A percentile compares a stretch with the other conserved stretches of the same genome.
Evolutionary conservation across 1,140 invertebrate genomes (phyloP).

Genomic region (Drosophila suzukii): DNA sequence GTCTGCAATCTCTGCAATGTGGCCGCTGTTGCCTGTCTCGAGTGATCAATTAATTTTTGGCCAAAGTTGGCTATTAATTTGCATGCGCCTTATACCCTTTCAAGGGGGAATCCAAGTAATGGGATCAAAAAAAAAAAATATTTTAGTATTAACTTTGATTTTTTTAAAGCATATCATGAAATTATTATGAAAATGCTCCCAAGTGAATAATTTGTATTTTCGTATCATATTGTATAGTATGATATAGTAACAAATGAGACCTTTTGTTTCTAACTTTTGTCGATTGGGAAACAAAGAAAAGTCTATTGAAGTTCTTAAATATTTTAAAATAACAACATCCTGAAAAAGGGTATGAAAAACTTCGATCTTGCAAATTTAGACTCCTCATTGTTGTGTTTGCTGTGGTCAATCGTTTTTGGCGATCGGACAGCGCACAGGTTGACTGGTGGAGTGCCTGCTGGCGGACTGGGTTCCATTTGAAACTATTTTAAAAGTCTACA

Average conservation of each 20-base stretch:
- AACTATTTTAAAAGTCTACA: constrained; percentile 79
- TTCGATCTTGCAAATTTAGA: neutral
- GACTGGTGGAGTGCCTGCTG: constrained; percentile 37
- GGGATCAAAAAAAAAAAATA: too few species aligned
- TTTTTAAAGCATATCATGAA: too few species aligned
- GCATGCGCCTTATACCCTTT: constrained; percentile 59
- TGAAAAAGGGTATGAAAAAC: constrained; percentile 9
- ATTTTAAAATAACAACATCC: neutral
- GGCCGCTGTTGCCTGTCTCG: constrained; percentile 49
- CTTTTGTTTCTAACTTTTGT: too few species aligned
- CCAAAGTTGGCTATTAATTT: constrained; percentile 76
- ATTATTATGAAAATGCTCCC: too few species aligned
- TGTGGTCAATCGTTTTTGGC: constrained; percentile 26
- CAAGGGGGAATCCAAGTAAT: neutral
- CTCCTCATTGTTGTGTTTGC: constrained; percentile 45
- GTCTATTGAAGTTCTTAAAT: too few species aligned
- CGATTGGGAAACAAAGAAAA: too few species aligned
- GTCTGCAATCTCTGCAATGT: constrained; percentile 56
- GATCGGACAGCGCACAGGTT: constrained; percentile 45
- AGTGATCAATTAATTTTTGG: constrained; percentile 81
- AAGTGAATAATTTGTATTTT: too few species aligned
- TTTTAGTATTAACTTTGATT: too few species aligned
- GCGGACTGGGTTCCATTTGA: constrained; percentile 54
- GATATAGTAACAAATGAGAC: too few species aligned
- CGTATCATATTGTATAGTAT: too few species aligned